phyloP scores from a whole-genome alignment of 2,888 invertebrate genomes.

The Microctonus aethiopoides region DNA sequence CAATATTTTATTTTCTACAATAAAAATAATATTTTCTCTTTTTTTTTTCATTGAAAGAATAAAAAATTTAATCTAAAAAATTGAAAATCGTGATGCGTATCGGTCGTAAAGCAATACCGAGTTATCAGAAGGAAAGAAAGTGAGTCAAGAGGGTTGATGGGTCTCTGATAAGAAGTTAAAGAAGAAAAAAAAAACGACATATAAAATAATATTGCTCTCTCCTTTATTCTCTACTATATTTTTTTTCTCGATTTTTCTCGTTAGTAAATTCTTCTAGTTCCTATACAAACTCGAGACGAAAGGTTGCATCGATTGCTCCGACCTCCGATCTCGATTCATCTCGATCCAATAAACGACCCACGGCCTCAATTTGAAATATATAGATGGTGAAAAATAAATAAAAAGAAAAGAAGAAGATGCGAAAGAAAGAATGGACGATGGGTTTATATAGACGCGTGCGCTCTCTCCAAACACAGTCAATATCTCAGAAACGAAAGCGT shows the following conservation, averaged over 20 bases:
- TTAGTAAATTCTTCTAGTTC: slow-evolving; percentile 15
- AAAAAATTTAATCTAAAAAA: neutral
- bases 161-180: slow-evolving; percentile 11
- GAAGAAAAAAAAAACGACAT: neutral
- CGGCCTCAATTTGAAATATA: slow-evolving; percentile 45
- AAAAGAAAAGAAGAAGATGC: slow-evolving; percentile 13
- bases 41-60: neutral
- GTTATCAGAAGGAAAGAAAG: neutral
- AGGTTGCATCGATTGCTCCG: slow-evolving; percentile 21
- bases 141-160: slow-evolving; percentile 9
- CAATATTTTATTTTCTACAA: neutral
- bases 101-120: neutral
- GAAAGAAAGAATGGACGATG: neutral
- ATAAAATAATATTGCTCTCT: neutral
- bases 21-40: neutral
- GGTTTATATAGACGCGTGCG: neutral
- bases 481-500: slow-evolving; percentile 42
- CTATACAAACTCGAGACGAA: slow-evolving; percentile 10
- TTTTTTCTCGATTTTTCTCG: slow-evolving; percentile 13
- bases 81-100: neutral
- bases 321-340: slow-evolving; percentile 38
- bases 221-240: neutral
- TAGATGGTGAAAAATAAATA: neutral
- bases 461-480: slow-evolving; percentile 24
- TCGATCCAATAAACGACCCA: slow-evolving; percentile 53